Evolutionary conservation across 2,888 invertebrate species (phyloP), one percentile per base, ranked within the genome.

Genomic region (Schizotus pectinicornis): DNA sequence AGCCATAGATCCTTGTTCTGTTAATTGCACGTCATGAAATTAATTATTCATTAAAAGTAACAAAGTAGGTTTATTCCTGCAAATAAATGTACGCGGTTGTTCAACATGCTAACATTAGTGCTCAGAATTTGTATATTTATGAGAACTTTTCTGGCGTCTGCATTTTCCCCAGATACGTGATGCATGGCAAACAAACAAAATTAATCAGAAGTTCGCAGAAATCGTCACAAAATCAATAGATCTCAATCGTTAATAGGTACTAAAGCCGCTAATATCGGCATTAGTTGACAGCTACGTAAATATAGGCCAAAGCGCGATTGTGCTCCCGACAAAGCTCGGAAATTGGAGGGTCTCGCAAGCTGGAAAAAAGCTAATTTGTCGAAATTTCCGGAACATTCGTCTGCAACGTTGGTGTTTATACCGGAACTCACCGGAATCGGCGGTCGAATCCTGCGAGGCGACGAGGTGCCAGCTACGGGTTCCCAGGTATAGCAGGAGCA

Each of bases 401-500:
- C 11, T 9, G 8, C 12, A 38, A 12, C 11, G 1, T 9, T 38
- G 33, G 9, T 35, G 11, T 3, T 39, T 39, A 6, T 7, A 34
- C 1, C 14, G 22, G 11, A n/a, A 59, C 67, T 67, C 69, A 73
- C 74, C 72, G 41, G 62, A 59, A 36, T 46, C 46, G 56, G 66
- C 62, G 46, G n/a, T n/a, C n/a, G 67, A 59, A 50, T 74, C 66
- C 64, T 72, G 70, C 66, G 73, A 69, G 62, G 63, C 59, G 63
- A 59, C 67, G 58, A 66, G 68, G 54, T 67, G 61, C 64, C 70
- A 62, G 61, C 62, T 64, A 46, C 65, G 63, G 63, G 62, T 61
- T 62, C 69, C 67, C 55, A 70, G 63, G 67, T 70, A 63, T 64
- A 72, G 70, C 69, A 73, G 68, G 66, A 72, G 73, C 72, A 75